phyloP scores from a whole-genome alignment of 2,113 vertebrate species.

The Gopherus evgoodei region DNA sequence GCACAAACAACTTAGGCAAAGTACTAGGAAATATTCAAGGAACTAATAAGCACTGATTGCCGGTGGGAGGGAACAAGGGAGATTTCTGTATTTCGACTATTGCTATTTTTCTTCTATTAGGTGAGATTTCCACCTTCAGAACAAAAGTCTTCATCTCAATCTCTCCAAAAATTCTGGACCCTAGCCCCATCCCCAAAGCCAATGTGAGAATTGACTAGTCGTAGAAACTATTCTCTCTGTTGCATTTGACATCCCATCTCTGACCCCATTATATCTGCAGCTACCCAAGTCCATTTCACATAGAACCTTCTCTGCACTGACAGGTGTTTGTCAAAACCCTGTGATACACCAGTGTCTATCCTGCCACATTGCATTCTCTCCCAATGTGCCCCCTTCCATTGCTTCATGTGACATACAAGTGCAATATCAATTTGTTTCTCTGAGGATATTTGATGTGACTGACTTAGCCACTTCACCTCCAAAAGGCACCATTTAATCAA shows the following conservation, averaged over 20 bases:
- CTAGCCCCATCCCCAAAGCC: too few species aligned
- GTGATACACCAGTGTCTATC: neutral
- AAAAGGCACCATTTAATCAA: conserved; percentile 12
- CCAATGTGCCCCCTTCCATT: fast-evolving
- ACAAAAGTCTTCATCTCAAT: neutral
- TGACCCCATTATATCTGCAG: neutral
- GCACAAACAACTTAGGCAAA: neutral
- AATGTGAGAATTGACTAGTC: fast-evolving
- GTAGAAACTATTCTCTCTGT: neutral
- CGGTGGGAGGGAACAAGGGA: neutral
- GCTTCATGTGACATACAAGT: neutral
- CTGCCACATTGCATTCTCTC: neutral
- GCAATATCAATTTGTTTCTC: conserved; percentile 30
- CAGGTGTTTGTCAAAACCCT: conserved; percentile 23
- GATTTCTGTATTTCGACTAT: neutral
- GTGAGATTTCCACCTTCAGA: neutral
- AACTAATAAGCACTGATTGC: neutral
- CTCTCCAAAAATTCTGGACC: neutral
- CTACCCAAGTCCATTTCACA: neutral
- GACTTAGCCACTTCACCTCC: conserved; percentile 50
- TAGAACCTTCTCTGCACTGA: fast-evolving
- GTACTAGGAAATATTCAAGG: neutral
- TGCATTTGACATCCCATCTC: neutral
- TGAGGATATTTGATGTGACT: conserved; percentile 22
- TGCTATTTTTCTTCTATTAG: neutral